Base-by-base conservation (phyloP, 1,140 invertebrate genomes). In the Eubasilissa regina region DNA sequence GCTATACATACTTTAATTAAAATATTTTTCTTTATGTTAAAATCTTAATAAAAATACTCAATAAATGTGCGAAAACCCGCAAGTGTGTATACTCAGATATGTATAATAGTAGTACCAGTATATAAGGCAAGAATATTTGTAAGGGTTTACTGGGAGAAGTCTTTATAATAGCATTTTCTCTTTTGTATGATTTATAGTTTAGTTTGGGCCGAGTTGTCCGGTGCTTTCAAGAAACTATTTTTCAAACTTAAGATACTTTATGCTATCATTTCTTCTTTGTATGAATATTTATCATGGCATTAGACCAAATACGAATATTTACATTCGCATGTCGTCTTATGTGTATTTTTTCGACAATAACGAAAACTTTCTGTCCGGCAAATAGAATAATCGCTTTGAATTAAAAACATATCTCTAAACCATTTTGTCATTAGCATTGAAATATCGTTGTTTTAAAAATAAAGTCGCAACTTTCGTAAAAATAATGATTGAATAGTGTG, bases 261-360 rank as follows among this genome's bases (percentile, higher is more conserved):
- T 53, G 77, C 53, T 58, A 79, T 82, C 81, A 74, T 77, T 79
- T 81, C 78, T 79, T 53, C 78, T 82, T 82, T 77, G 81, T 80
- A 80, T 82, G 81, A 82, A 80, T 82, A 82, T 82, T 82, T 82
- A 82, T 82, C 78, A 79, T 80, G 45, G 66, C 80, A 78, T 81
- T 81, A 76, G 58, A 81, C 74, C 43, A 62, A 73, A 72, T 51
- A 73, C 13, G n/a, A 12, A 17, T 53, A 73, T 72, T 72, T 72
- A 53, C 68, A 72, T 73, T 73, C 48, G 21, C 19, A 73, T 15
- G 47, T n/a, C 12, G 19, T 76, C 15, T 76, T 51, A 48, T 51
- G 62, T 13, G 55, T 19, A 60, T 48, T 60, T 48, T 60, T 75
- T 58, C 44, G 43, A 21, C 35, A 48, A 60, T 75, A 60, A 0